Evolutionary conservation across 2,888 invertebrate species (phyloP).

Genomic region (Patella caerulea): DNA sequence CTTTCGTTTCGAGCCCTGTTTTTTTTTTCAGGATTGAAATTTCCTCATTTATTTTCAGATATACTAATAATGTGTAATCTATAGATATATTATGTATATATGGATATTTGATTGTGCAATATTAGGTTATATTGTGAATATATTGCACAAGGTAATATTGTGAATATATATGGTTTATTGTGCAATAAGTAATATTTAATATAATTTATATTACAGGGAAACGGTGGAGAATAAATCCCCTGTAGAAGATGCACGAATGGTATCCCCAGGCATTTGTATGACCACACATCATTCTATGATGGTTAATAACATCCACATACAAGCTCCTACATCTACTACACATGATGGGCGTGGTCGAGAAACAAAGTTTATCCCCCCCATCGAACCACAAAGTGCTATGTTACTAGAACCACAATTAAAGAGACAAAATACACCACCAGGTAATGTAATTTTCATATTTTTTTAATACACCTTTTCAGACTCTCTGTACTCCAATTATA

Average conservation of each 20-base stretch:
- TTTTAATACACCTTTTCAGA: background rate
- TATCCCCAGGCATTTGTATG: conserved; percentile 46
- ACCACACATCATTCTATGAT: conserved; percentile 37
- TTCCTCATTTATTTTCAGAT: too few species aligned
- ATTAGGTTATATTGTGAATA: too few species aligned
- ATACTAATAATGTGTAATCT: too few species aligned
- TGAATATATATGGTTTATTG: too few species aligned
- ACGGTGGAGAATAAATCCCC: conserved; percentile 33
- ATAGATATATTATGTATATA: too few species aligned
- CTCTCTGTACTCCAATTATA: too few species aligned
- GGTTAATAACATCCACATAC: conserved; percentile 32
- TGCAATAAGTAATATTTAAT: too few species aligned
- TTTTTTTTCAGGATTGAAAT: too few species aligned
- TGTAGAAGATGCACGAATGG: conserved; percentile 42
- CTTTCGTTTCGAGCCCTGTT: too few species aligned
- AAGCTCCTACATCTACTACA: conserved; percentile 58
- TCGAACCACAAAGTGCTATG: conserved; percentile 22
- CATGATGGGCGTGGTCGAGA: conserved; percentile 40
- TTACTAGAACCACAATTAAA: conserved; percentile 12
- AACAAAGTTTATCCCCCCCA: conserved; percentile 28
- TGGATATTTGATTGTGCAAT: too few species aligned
- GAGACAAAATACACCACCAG: conserved; percentile 15
- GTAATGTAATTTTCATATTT: conserved; percentile 2
- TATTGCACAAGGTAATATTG: too few species aligned
- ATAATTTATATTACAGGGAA: conserved; percentile 18